phyloP scores from a whole-genome alignment of 2,113 vertebrate genomes.

The Myotis yumanensis region DNA sequence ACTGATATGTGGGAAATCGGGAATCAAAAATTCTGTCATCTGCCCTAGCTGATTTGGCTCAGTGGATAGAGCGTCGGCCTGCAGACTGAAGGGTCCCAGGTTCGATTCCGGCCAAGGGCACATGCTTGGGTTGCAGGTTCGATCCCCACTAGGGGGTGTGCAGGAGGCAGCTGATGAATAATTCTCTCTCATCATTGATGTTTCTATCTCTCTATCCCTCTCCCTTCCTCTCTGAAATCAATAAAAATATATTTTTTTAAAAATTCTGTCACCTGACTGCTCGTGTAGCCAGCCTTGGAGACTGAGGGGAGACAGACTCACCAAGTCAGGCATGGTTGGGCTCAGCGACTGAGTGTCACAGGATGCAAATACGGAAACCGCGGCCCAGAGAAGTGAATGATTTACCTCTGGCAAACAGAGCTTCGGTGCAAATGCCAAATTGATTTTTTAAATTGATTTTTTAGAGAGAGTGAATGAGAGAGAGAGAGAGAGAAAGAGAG shows the following conservation, averaged over 20 bases:
- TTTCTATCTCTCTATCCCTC: too few species aligned
- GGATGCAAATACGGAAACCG: neutral
- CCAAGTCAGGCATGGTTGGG: rapidly evolving
- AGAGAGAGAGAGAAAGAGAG: too few species aligned
- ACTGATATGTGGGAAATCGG: neutral
- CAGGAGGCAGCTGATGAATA: too few species aligned
- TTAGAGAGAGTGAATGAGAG: neutral
- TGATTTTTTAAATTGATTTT: neutral
- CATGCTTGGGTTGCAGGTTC: too few species aligned
- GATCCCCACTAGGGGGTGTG: too few species aligned
- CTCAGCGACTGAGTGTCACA: rapidly evolving
- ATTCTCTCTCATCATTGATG: too few species aligned
- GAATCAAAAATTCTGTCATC: neutral
- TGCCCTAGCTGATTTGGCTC: too few species aligned
- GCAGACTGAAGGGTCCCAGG: too few species aligned
- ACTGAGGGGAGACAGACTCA: neutral
- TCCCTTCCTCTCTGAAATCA: too few species aligned
- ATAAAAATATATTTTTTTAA: neutral
- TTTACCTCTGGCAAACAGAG: neutral
- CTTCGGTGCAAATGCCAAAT: neutral
- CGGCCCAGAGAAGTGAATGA: rapidly evolving
- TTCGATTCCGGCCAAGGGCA: too few species aligned
- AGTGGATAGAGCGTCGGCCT: too few species aligned
- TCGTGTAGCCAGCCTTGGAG: neutral
- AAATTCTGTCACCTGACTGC: neutral